Base-by-base conservation (phyloP, 2,888 invertebrate species). In the Melipona bicolor region DNA sequence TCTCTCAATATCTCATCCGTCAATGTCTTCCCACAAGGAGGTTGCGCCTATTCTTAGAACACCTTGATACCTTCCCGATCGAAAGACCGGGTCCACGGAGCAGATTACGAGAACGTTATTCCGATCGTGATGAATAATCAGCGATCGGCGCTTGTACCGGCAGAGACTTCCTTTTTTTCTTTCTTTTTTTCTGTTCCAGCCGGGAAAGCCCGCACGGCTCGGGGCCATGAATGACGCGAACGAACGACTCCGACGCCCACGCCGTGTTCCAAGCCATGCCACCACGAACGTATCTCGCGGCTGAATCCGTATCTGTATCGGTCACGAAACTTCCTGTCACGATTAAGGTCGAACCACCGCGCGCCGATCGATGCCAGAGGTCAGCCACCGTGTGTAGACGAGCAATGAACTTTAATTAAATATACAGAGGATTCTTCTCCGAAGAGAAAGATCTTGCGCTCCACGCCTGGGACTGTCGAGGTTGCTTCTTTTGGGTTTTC, bases 271-370 rank as follows among this genome's bases (percentile, higher is more conserved):
- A 64, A n/a, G 77, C 69, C 69, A 59, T 21, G 77, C 77, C 64
- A 77, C 64, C 64, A 77, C 64, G 21, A 61, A 24, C 56, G 62
- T 79, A 77, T 82, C 81, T 81, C 71, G 71, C 36, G 52, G 62
- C 77, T 88, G 84, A 88, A 88, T 84, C 84, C 73, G 86, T 87
- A 88, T 88, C 88, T 84, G 88, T 82, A 88, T 88, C 88, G 79
- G 88, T 88, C 88, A 86, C 84, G 88, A 86, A 80, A 79, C 81
- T 80, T 81, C 78, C 84, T 67, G 88, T 86, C 80, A 86, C 87
- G 85, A 85, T 84, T 84, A 85, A 79, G 76, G 84, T 73, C 84
- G 76, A 65, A 73, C 79, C 71, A 61, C 64, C 65, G 62, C 69
- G 50, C 69, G 50, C 32, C 76, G 79, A 79, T 85, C 79, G 84